Evolutionary conservation across 2,888 invertebrate genomes (phyloP).

Genomic region (Rhagium mordax): DNA sequence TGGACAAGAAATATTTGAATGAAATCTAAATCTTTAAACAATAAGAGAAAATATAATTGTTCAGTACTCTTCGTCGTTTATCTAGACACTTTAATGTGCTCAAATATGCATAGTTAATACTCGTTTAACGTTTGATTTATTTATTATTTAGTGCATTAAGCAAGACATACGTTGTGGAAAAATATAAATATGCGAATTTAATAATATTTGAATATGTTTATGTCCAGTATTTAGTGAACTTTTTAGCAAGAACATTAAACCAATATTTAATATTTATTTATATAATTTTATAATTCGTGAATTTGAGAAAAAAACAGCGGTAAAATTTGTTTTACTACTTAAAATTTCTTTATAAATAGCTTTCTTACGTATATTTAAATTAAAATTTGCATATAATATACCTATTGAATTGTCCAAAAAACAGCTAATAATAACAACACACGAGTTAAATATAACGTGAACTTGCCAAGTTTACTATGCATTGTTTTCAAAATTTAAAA

Average conservation of each 20-base stretch:
- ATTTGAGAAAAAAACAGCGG: slow-evolving; percentile 15
- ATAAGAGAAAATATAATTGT: background rate
- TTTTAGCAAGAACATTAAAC: slow-evolving; percentile 11
- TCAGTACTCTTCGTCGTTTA: background rate
- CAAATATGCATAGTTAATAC: slow-evolving; percentile 13
- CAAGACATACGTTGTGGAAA: too few relatives aligned
- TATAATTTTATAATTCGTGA: background rate
- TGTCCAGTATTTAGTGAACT: slow-evolving; percentile 11
- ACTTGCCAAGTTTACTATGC: background rate
- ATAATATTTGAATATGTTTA: background rate
- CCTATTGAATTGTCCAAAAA: background rate
- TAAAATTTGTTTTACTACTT: slow-evolving; percentile 13
- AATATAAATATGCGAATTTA: too few relatives aligned
- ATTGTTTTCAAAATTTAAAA: slow-evolving; percentile 2
- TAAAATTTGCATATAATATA: slow-evolving; percentile 2
- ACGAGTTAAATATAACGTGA: background rate
- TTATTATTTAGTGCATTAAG: background rate
- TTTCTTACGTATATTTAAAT: slow-evolving; percentile 17
- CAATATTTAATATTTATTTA: slow-evolving; percentile 21
- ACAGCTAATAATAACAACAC: background rate
- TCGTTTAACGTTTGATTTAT: background rate
- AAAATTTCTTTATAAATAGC: slow-evolving; percentile 10
- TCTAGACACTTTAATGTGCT: slow-evolving; percentile 12
- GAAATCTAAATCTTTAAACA: background rate
- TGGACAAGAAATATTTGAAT: slow-evolving; percentile 4